These are phyloP conservation scores for Nebria ingens DNA, from an alignment of 1,140 invertebrate species.

Conservation along the genomic window DNA sequence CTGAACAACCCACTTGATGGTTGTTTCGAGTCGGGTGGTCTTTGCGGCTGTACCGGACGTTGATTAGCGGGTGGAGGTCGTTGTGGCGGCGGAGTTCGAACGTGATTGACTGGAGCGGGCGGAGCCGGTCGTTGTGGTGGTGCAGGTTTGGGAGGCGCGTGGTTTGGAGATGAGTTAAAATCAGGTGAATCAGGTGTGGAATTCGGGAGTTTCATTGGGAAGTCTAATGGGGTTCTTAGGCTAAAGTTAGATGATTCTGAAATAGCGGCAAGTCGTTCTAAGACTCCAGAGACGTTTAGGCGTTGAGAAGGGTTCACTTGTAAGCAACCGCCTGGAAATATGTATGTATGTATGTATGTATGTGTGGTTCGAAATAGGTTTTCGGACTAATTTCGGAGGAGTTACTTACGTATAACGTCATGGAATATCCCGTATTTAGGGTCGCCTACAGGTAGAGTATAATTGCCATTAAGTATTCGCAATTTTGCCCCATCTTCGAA, in stretches of 20 bases:
- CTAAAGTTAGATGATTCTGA: slow-evolving; percentile 73
- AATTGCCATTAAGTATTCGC: slow-evolving; percentile 93
- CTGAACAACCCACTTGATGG: slow-evolving; percentile 54
- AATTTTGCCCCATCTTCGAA: slow-evolving; percentile 96
- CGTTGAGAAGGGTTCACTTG: slow-evolving; percentile 70
- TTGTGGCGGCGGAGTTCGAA: slow-evolving; percentile 30
- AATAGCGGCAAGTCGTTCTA: slow-evolving; percentile 79
- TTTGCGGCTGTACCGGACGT: slow-evolving; percentile 12
- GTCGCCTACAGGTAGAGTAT: slow-evolving; percentile 66
- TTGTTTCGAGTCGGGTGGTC: not conserved
- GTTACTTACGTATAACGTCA: slow-evolving; percentile 74
- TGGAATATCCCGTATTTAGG: slow-evolving; percentile 74
- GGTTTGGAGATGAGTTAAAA: slow-evolving; percentile 16
- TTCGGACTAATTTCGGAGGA: no score
- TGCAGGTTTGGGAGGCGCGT: slow-evolving; percentile 30
- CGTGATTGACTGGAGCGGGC: slow-evolving; percentile 33
- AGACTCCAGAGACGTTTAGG: slow-evolving; percentile 60
- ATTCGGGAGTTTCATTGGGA: slow-evolving; percentile 50
- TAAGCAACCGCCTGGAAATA: slow-evolving; percentile 64
- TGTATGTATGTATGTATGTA: no score
- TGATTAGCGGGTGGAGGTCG: slow-evolving; percentile 24
- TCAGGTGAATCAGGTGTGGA: slow-evolving; percentile 27
- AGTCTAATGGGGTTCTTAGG: slow-evolving; percentile 59
- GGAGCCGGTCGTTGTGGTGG: slow-evolving; percentile 33
- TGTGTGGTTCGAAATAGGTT: no score